These are phyloP conservation scores for Sacculina carcini DNA, from an alignment of 2,888 invertebrate species.

Conservation along the genomic window DNA sequence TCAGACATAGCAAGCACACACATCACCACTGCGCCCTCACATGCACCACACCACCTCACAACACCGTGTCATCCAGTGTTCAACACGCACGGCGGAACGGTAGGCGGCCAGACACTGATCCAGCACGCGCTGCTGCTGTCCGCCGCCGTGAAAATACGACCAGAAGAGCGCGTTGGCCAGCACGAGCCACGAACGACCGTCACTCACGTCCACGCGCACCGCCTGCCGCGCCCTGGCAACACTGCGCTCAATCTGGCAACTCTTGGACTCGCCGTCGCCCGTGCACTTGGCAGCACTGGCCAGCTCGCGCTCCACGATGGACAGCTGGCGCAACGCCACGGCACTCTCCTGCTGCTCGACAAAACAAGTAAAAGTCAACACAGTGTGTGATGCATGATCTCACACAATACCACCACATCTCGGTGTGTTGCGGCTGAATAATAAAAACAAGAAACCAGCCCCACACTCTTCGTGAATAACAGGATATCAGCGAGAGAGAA, in stretches of 20 bases:
- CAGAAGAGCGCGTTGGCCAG: slow-evolving; percentile 64
- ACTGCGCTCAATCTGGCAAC: slow-evolving; percentile 37
- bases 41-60: neutral
- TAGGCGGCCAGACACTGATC: slow-evolving; percentile 53
- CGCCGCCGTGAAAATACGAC: slow-evolving; percentile 44
- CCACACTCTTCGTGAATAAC: no score
- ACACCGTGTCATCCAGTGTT: neutral
- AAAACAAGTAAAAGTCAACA: slow-evolving; percentile 4
- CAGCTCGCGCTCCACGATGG: slow-evolving; percentile 50
- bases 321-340: slow-evolving; percentile 45
- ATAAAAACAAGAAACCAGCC: no score
- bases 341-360: slow-evolving; percentile 48
- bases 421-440: no score
- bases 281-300: slow-evolving; percentile 19
- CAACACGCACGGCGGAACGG: slow-evolving; percentile 40
- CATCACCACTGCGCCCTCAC: no score
- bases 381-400: no score
- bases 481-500: no score
- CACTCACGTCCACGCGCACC: slow-evolving; percentile 42
- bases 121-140: slow-evolving; percentile 40
- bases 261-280: slow-evolving; percentile 25
- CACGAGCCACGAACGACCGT: slow-evolving; percentile 58
- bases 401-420: no score
- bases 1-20: no score
- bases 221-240: slow-evolving; percentile 55